Percentiles rank a stretch among this genome's conserved stretches.
Conservation (phyloP, 2,797 vertebrate species). For the Artibeus lituratus region DNA sequence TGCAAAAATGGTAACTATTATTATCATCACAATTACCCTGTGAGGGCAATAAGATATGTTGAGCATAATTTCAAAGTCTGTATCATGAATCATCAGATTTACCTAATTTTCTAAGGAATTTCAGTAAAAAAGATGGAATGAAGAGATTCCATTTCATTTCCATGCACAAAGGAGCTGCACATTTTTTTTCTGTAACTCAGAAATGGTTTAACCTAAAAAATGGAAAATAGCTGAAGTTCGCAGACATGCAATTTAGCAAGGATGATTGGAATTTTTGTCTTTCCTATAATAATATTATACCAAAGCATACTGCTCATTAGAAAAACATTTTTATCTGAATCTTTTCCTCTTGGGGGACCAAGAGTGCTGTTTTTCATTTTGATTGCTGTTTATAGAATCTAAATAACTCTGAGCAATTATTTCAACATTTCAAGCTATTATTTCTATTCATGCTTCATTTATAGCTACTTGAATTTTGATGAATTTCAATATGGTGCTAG, state of each 20-base stretch:
- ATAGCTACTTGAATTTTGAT: slow-evolving; percentile 45
- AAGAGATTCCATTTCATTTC: slow-evolving; percentile 47
- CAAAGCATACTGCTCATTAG: slow-evolving; percentile 50
- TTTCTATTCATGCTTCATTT: slow-evolving; percentile 30
- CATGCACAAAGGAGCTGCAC: neutral
- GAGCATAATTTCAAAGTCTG: slow-evolving; percentile 24
- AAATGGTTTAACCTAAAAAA: slow-evolving; percentile 56
- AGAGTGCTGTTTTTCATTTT: slow-evolving; percentile 56
- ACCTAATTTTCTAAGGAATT: slow-evolving; percentile 48
- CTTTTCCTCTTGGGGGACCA: slow-evolving; percentile 22
- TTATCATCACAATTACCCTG: neutral
- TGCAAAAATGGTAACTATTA: neutral
- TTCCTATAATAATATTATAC: slow-evolving; percentile 61
- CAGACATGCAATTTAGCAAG: slow-evolving; percentile 70
- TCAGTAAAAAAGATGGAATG: slow-evolving; percentile 37
- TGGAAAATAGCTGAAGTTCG: slow-evolving; percentile 65
- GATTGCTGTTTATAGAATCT: slow-evolving; percentile 42
- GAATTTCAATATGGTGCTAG: neutral
- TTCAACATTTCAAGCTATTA: slow-evolving; percentile 49
- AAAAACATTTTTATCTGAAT: slow-evolving; percentile 66
- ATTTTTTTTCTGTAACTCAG: slow-evolving; percentile 61
- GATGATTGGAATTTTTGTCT: slow-evolving; percentile 66
- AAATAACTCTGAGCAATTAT: slow-evolving; percentile 49
- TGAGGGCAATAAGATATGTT: neutral
- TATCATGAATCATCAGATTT: slow-evolving; percentile 44